Percentiles rank a stretch among this genome's conserved stretches.
These are phyloP conservation scores for Abrostola triplasia DNA, from an alignment of 2,888 invertebrate species.

Conservation along the genomic window DNA sequence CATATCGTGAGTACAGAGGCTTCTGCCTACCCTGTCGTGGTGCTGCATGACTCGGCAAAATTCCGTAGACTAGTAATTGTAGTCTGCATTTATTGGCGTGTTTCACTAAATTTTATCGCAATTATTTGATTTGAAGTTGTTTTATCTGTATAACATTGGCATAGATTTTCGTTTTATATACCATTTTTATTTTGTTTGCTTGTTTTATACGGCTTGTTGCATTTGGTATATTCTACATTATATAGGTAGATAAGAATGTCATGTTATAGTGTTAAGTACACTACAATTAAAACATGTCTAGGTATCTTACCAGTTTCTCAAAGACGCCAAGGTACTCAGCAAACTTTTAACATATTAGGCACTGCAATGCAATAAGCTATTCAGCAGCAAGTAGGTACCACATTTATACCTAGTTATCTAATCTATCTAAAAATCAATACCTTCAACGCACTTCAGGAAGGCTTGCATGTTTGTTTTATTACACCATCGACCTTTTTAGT, in stretches of 20 bases:
- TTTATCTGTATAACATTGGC: constrained; percentile 17
- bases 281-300: too few relatives aligned
- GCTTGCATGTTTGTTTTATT: constrained; percentile 9
- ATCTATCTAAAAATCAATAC: constrained; percentile 11
- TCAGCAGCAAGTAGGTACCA: neutral
- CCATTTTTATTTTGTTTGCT: constrained; percentile 15
- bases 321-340: neutral
- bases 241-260: neutral
- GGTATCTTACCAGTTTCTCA: too few relatives aligned
- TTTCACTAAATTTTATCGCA: constrained; percentile 2
- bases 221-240: constrained; percentile 3
- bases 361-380: constrained; percentile 3
- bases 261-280: neutral
- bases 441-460: neutral
- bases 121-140: constrained; percentile 9
- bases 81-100: neutral
- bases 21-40: constrained; percentile 42
- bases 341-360: neutral
- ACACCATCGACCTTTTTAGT: neutral
- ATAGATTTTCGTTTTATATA: constrained; percentile 2
- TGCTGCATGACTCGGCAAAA: constrained; percentile 56
- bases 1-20: constrained; percentile 77
- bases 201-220: constrained; percentile 18
- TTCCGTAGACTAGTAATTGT: neutral
- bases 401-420: constrained; percentile 5